Base-by-base conservation (phyloP, 2,113 vertebrate genomes). In the Leptocoma aspasia region DNA sequence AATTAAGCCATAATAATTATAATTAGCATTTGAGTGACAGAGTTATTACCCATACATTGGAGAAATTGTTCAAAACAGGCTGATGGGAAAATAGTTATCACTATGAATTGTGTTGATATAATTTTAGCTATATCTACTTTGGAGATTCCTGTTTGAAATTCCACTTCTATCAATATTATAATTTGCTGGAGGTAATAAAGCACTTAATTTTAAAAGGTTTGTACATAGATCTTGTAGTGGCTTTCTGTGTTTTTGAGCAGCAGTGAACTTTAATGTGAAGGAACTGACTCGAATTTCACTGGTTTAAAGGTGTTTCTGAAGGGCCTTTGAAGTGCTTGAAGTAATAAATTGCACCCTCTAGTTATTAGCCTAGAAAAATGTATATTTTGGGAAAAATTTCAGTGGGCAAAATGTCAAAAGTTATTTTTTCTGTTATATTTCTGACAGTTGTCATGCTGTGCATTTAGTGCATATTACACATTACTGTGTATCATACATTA, bases 321-420 rank as follows among this genome's bases (percentile, higher is more conserved):
- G 52, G 79, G 60, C 76, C 92, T 97, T 95, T 92, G 91, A 96
- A 97, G 95, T 94, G 75, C 71, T 83, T 70, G 33, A 31, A 88
- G 83, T 88, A 82, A 86, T 81, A 54, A 90, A 87, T 68, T 88
- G 95, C 93, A 95, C 84, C 85, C 75, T 96, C 87, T 75, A 90
- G 82, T 96, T 96, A 92, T 92, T 97, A 96, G 83, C 73, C 93
- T 83, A 93, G 71, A 86, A 90, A 95, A 95, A 83, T 56, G 78
- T 77, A 1, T 91, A 18, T 93, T 96, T 95, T 44, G 75, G 92
- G 92, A 73, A 85, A 80, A 88, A 87, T 44, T 90, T 70, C 41
- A 23, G 9, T 63, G 81, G 82, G 88, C 54, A 83, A 66, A 70
- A 47, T 28, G 79, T 92, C 39, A 80, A 7, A 73, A 69, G 3